Conservation (phyloP, 2,888 invertebrate species). For the Parnassius glacialis region DNA sequence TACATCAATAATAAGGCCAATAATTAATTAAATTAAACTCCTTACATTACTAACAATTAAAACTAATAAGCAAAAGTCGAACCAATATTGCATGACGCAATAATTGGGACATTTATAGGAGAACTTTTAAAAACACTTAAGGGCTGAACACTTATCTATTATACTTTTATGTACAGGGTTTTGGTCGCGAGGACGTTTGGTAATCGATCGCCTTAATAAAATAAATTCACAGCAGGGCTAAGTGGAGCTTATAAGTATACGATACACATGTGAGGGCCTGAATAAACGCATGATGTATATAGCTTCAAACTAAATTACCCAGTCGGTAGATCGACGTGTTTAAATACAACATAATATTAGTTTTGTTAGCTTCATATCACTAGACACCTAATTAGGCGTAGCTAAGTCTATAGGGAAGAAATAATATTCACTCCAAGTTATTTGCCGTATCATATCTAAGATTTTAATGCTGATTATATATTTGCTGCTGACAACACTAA, state of each 20-base stretch:
- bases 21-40: conserved; percentile 48
- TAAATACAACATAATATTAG: neutral
- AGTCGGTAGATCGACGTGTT: conserved; percentile 2
- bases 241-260: conserved; percentile 3
- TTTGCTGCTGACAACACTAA: conserved; percentile 11
- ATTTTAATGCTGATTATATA: too few species aligned
- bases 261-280: conserved; percentile 15
- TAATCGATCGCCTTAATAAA: conserved; percentile 25
- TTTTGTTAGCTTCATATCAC: neutral
- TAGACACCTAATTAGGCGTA: neutral
- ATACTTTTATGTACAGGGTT: conserved; percentile 20
- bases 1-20: conserved; percentile 50
- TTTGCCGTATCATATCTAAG: too few species aligned
- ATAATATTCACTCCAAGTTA: too few species aligned
- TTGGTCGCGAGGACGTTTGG: conserved; percentile 11
- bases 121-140: conserved; percentile 2
- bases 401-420: neutral
- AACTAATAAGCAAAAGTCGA: conserved; percentile 40
- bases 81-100: conserved; percentile 1
- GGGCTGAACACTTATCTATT: conserved; percentile 10
- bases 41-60: conserved; percentile 40
- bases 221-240: conserved; percentile 20
- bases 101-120: conserved; percentile 14
- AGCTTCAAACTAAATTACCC: neutral
- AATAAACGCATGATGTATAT: neutral